phyloP scores from a whole-genome alignment of 2,888 invertebrate genomes.

The Trachelus iudaicus region DNA sequence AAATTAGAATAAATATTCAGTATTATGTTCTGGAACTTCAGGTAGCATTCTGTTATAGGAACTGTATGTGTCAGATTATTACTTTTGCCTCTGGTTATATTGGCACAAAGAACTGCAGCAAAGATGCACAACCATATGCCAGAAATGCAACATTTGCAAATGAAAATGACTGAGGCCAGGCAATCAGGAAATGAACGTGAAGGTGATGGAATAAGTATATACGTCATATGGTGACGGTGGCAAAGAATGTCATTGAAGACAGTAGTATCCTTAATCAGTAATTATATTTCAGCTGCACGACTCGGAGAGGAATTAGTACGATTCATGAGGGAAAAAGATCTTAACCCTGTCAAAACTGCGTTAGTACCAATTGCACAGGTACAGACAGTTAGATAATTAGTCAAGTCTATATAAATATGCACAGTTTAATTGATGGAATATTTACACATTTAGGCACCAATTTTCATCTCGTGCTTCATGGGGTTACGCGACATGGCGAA shows the following conservation, averaged over 20 bases:
- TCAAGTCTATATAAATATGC: not conserved
- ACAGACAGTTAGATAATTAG: constrained; percentile 23
- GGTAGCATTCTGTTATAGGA: constrained; percentile 53
- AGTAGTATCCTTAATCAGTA: constrained; percentile 9
- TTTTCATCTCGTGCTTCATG: constrained; percentile 93
- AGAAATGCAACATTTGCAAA: constrained; percentile 83
- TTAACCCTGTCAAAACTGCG: constrained; percentile 85
- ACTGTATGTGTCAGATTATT: constrained; percentile 80
- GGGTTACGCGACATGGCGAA: constrained; percentile 89
- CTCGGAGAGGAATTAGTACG: constrained; percentile 81
- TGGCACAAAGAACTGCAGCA: constrained; percentile 83
- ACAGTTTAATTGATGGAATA: not conserved
- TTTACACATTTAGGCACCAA: constrained; percentile 71
- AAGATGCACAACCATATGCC: constrained; percentile 88
- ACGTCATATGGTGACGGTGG: not conserved
- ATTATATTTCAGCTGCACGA: constrained; percentile 70
- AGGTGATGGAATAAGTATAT: constrained; percentile 58
- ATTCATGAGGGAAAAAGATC: constrained; percentile 84
- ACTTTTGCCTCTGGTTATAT: constrained; percentile 88
- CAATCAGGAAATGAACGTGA: constrained; percentile 84
- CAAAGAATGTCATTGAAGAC: not conserved
- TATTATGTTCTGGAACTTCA: not conserved
- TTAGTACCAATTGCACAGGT: constrained; percentile 83
- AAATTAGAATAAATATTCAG: no score
- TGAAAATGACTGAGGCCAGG: constrained; percentile 88